These are phyloP conservation scores for Botia kubotai DNA, from an alignment of 2,797 vertebrate genomes.

Conservation along the genomic window DNA sequence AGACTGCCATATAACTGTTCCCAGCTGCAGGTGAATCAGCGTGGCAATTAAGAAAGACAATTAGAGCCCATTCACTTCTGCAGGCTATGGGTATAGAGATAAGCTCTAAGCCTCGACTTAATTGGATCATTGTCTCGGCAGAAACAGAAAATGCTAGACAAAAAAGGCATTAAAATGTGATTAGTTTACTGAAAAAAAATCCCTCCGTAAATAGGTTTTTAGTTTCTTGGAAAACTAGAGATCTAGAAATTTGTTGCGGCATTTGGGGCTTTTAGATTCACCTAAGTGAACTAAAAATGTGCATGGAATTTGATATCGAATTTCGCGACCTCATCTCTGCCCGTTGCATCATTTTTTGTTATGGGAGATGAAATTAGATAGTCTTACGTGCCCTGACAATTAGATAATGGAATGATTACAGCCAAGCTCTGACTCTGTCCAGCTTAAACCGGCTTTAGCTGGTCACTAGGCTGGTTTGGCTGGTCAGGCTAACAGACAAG, in stretches of 20 bases:
- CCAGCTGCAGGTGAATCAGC: constrained; percentile 73
- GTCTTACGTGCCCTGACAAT: constrained; percentile 34
- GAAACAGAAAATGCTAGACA: constrained; percentile 67
- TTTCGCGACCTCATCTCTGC: constrained; percentile 15
- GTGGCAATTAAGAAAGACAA: constrained; percentile 72
- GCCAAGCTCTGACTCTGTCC: neutral
- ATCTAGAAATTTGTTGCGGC: constrained; percentile 11
- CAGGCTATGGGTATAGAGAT: constrained; percentile 71
- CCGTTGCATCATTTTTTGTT: constrained; percentile 28
- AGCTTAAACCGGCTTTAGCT: neutral
- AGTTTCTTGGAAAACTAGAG: constrained; percentile 21
- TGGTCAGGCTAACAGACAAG: neutral
- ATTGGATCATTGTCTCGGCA: constrained; percentile 79
- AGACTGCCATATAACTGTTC: constrained; percentile 67
- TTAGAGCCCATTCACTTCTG: constrained; percentile 69
- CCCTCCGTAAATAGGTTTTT: constrained; percentile 28
- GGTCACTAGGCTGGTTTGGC: neutral
- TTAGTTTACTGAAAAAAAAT: constrained; percentile 61
- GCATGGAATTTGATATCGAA: constrained; percentile 9
- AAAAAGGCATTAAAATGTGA: constrained; percentile 60
- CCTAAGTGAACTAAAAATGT: constrained; percentile 1
- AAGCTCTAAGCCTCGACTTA: constrained; percentile 68
- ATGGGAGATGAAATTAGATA: constrained; percentile 35
- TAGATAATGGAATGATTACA: constrained; percentile 48
- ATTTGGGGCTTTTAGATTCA: constrained; percentile 16